These are phyloP conservation scores for Cylas formicarius DNA, from an alignment of 1,140 invertebrate genomes.

Conservation along the genomic window DNA sequence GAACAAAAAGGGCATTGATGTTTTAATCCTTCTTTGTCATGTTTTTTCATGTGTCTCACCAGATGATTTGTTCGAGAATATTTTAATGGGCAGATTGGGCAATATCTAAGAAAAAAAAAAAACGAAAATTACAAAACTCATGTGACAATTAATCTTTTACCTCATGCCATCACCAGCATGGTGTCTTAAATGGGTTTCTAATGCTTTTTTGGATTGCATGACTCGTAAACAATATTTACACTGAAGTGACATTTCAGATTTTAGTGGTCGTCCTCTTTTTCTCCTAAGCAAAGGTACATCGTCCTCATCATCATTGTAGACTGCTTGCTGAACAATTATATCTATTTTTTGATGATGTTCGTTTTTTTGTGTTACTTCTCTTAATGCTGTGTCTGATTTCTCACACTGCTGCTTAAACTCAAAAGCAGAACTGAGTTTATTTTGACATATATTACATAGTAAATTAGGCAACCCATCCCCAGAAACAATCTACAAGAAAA, in stretches of 20 bases:
- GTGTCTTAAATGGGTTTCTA: slow-evolving; percentile 36
- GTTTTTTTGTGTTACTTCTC: slow-evolving; percentile 28
- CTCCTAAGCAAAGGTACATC: slow-evolving; percentile 25
- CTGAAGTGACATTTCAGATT: background rate
- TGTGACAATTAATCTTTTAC: slow-evolving; percentile 1
- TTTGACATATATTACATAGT: slow-evolving; percentile 40
- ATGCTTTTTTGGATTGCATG: slow-evolving; percentile 31
- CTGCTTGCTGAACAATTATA: slow-evolving; percentile 35
- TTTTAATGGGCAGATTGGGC: slow-evolving; percentile 32
- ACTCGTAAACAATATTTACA: slow-evolving; percentile 34
- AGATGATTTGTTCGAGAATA: slow-evolving; percentile 34
- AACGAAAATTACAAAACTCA: background rate
- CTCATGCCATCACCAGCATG: slow-evolving; percentile 35
- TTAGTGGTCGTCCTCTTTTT: slow-evolving; percentile 22
- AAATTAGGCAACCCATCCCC: slow-evolving; percentile 41
- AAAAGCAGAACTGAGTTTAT: slow-evolving; percentile 39
- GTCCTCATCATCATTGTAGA: slow-evolving; percentile 26
- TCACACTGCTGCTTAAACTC: slow-evolving; percentile 43
- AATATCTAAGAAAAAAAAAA: slow-evolving; percentile 18
- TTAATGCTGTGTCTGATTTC: slow-evolving; percentile 48
- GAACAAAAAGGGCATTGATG: slow-evolving; percentile 30
- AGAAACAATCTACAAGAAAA: slow-evolving; percentile 39
- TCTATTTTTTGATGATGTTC: slow-evolving; percentile 18
- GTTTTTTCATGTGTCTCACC: slow-evolving; percentile 30
- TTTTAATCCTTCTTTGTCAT: slow-evolving; percentile 27